These are phyloP conservation scores for Tachyglossus aculeatus DNA, from an alignment of 2,797 vertebrate genomes.

Conservation along the genomic window DNA sequence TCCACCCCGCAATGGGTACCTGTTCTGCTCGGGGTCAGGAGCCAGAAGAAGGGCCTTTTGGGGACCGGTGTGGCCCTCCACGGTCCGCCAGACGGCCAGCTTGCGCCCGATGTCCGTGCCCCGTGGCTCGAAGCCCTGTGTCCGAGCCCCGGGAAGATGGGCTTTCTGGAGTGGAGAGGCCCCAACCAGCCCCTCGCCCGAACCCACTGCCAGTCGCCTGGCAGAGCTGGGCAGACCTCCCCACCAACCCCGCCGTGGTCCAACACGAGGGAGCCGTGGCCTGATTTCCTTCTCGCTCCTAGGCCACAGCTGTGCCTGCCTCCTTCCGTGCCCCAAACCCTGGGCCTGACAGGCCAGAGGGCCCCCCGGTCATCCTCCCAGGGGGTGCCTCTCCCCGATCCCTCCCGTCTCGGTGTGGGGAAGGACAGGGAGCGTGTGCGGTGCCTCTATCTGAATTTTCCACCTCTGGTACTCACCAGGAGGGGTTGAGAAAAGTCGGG, in stretches of 20 bases:
- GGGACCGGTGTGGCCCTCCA: conserved; percentile 87
- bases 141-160: background rate
- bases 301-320: too few relatives aligned
- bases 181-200: background rate
- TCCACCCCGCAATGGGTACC: conserved; percentile 57
- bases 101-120: conserved; percentile 90
- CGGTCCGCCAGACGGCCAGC: conserved; percentile 82
- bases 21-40: conserved; percentile 77
- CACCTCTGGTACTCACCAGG: conserved; percentile 76
- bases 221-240: background rate
- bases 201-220: conserved; percentile 4
- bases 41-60: conserved; percentile 83
- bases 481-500: conserved; percentile 95
- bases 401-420: background rate
- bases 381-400: background rate
- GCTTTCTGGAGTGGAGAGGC: background rate
- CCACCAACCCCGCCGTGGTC: background rate
- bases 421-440: background rate
- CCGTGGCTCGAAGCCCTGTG: conserved; percentile 93
- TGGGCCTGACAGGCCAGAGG: too few relatives aligned
- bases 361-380: too few relatives aligned
- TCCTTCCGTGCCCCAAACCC: too few relatives aligned
- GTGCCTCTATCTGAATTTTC: background rate
- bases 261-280: background rate
- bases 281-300: background rate